phyloP scores from a whole-genome alignment of 2,888 invertebrate genomes.

The Phoenoteleia sp. region DNA sequence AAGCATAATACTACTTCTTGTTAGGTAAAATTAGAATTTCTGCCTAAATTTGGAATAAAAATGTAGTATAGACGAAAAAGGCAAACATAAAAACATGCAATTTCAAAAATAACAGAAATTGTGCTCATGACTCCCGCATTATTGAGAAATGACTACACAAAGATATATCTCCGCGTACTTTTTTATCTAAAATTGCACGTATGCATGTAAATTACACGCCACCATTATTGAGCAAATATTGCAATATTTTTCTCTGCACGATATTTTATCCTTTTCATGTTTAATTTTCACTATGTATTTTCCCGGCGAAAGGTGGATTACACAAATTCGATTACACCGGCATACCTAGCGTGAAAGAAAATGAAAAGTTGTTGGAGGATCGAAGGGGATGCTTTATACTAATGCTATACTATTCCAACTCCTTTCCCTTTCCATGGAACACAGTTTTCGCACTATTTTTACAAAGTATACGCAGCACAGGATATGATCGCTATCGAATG shows the following conservation, averaged over 20 bases:
- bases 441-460: constrained; percentile 53
- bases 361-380: constrained; percentile 30
- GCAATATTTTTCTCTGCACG: not conserved
- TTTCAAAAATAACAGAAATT: too few species aligned
- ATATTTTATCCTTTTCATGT: not conserved
- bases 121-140: too few species aligned
- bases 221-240: constrained; percentile 29
- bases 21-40: too few species aligned
- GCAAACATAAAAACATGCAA: too few species aligned
- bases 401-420: constrained; percentile 34
- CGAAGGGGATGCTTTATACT: constrained; percentile 38
- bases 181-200: not conserved
- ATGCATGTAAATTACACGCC: constrained; percentile 2
- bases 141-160: too few species aligned
- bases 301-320: not conserved
- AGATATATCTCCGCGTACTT: too few species aligned
- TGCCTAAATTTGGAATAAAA: too few species aligned
- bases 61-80: too few species aligned
- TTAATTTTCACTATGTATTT: not conserved
- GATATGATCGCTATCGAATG: constrained; percentile 46
- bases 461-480: constrained; percentile 24
- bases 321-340: constrained; percentile 38
- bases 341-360: constrained; percentile 20
- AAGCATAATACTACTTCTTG: too few species aligned
- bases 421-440: constrained; percentile 28